Evolutionary conservation across 2,888 invertebrate species (phyloP).

Genomic region (Clunio marinus): DNA sequence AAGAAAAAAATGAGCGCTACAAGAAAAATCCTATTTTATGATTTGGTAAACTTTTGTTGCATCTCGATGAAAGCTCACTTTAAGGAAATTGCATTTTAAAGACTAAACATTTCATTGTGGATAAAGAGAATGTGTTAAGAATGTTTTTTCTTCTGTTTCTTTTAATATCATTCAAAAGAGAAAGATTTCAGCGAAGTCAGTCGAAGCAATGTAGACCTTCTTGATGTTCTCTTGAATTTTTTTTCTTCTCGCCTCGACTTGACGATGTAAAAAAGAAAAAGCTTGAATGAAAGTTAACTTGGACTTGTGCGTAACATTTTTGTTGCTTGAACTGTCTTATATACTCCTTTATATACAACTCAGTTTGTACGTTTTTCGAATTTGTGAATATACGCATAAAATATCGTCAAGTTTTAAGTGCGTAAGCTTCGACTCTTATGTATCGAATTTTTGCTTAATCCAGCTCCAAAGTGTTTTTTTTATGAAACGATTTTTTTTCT

Average conservation of each 20-base stretch:
- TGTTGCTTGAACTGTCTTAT: not conserved
- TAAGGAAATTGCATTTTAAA: not conserved
- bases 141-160: not conserved
- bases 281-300: slow-evolving; percentile 10
- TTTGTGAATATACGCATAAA: slow-evolving; percentile 29
- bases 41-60: not conserved
- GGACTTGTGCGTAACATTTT: slow-evolving; percentile 2
- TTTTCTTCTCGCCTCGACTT: not conserved
- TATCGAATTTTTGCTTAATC: not conserved
- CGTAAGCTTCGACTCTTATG: not conserved
- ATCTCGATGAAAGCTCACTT: not conserved
- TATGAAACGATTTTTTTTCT: not conserved
- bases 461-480: not conserved
- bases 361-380: not conserved
- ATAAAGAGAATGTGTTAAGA: not conserved
- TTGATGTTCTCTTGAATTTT: no score
- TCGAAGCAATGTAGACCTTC: no score
- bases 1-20: not conserved
- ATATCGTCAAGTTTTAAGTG: not conserved
- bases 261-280: not conserved
- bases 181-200: not conserved
- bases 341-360: not conserved
- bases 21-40: not conserved
- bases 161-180: slow-evolving; percentile 3
- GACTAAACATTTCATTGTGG: not conserved